Conservation (phyloP, 2,113 vertebrate species). For the Pao palembangensis region DNA sequence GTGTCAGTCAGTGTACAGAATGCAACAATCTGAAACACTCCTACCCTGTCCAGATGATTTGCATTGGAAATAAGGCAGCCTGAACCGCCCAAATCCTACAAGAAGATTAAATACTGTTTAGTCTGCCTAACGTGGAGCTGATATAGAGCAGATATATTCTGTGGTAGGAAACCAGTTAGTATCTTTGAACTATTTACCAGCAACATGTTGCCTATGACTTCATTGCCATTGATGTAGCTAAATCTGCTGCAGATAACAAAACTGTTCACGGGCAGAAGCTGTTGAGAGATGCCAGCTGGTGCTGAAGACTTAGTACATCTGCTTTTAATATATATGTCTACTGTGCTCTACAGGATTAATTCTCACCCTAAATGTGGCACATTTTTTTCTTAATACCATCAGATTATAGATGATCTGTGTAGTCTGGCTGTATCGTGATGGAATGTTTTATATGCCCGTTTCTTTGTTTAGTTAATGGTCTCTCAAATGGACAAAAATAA, state of each 20-base stretch:
- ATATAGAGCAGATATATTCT: slow-evolving; percentile 12
- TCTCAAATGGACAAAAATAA: too few relatives aligned
- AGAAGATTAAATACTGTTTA: slow-evolving; percentile 61
- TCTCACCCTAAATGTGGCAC: slow-evolving; percentile 36
- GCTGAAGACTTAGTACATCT: slow-evolving; percentile 61
- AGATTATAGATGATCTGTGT: too few relatives aligned
- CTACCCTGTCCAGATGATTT: not conserved
- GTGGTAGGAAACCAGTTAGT: too few relatives aligned
- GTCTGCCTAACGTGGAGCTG: slow-evolving; percentile 23
- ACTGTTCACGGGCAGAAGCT: slow-evolving; percentile 31
- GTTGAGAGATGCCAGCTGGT: slow-evolving; percentile 56
- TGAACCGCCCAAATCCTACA: slow-evolving; percentile 60
- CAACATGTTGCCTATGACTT: too few relatives aligned
- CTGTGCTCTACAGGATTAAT: slow-evolving; percentile 55
- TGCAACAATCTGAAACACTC: not conserved
- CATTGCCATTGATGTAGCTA: not conserved
- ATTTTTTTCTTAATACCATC: slow-evolving; percentile 12
- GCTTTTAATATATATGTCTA: slow-evolving; percentile 64
- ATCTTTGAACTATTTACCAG: too few relatives aligned
- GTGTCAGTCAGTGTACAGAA: not conserved
- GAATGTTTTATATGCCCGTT: too few relatives aligned
- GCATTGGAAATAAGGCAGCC: slow-evolving; percentile 36
- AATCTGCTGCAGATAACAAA: slow-evolving; percentile 29
- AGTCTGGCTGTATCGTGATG: too few relatives aligned
- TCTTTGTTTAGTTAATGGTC: too few relatives aligned